Percentiles rank a stretch among this genome's conserved stretches.
phyloP scores from a whole-genome alignment of 2,113 vertebrate genomes.

The Prolemur simus region DNA sequence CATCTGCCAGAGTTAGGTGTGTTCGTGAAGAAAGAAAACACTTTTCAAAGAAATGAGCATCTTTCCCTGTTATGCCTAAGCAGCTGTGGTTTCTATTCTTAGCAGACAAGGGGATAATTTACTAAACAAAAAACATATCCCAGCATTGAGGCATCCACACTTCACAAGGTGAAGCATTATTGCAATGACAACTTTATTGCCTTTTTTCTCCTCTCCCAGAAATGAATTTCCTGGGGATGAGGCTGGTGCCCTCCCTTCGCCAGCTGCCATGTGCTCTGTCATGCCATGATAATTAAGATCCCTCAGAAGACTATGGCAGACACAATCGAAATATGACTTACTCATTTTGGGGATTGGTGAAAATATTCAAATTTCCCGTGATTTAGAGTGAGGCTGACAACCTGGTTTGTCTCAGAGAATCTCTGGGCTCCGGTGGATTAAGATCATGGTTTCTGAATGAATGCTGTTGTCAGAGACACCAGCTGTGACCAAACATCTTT shows the following conservation, averaged over 20 bases:
- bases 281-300: neutral
- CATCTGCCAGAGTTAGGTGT: neutral
- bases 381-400: neutral
- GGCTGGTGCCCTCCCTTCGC: neutral
- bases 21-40: neutral
- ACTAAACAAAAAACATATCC: neutral
- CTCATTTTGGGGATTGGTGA: neutral
- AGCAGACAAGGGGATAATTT: slow-evolving; percentile 37
- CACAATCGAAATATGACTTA: neutral
- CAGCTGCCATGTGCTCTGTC: neutral
- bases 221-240: neutral
- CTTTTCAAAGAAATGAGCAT: slow-evolving; percentile 33
- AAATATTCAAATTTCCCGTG: neutral
- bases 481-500: neutral
- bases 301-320: neutral
- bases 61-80: neutral
- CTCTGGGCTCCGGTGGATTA: neutral
- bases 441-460: neutral
- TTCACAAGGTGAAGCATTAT: neutral
- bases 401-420: neutral
- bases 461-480: neutral
- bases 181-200: neutral
- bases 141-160: neutral
- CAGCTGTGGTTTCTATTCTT: slow-evolving; percentile 50
- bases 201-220: neutral